Percentiles rank a stretch among this genome's conserved stretches.
These are phyloP conservation scores for Vimba vimba DNA, from an alignment of 2,113 vertebrate species.

Conservation along the genomic window DNA sequence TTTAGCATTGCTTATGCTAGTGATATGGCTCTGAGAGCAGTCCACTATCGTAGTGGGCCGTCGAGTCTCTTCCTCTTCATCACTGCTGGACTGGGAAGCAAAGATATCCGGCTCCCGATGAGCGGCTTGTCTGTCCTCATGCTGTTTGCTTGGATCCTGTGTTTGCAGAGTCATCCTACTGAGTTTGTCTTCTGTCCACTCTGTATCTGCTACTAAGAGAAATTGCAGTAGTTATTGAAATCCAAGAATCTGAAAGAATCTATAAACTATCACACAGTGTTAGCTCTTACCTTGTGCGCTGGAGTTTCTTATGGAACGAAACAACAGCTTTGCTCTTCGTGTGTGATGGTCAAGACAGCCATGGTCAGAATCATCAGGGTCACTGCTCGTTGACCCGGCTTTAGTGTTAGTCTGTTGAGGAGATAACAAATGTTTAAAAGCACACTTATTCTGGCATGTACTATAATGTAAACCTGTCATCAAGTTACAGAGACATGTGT, in stretches of 20 bases:
- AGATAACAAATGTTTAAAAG: background rate
- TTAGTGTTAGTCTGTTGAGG: constrained; percentile 79
- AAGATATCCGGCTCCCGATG: constrained; percentile 64
- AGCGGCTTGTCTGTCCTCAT: constrained; percentile 54
- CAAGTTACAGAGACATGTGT: background rate
- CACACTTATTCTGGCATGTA: background rate
- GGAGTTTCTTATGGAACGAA: constrained; percentile 76
- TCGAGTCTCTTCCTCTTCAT: constrained; percentile 61
- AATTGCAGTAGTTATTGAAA: background rate
- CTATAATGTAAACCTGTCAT: background rate
- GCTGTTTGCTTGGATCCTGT: constrained; percentile 51
- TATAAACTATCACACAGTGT: background rate
- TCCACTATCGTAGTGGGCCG: background rate
- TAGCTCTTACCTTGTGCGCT: constrained; percentile 3
- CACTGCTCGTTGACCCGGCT: constrained; percentile 72
- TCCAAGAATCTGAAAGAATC: constrained; percentile 2
- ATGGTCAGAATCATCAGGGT: constrained; percentile 68
- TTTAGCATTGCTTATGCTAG: constrained; percentile 3
- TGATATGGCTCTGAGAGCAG: constrained; percentile 57
- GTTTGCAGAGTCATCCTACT: constrained; percentile 32
- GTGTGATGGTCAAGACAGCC: constrained; percentile 66
- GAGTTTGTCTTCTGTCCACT: constrained; percentile 31
- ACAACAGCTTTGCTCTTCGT: constrained; percentile 76
- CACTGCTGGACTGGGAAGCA: constrained; percentile 77
- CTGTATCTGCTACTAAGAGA: constrained; percentile 2